Percentiles rank a stretch among this genome's conserved stretches.
Evolutionary conservation across 2,113 vertebrate genomes (phyloP).

Genomic region (Rhabdornis inornatus): DNA sequence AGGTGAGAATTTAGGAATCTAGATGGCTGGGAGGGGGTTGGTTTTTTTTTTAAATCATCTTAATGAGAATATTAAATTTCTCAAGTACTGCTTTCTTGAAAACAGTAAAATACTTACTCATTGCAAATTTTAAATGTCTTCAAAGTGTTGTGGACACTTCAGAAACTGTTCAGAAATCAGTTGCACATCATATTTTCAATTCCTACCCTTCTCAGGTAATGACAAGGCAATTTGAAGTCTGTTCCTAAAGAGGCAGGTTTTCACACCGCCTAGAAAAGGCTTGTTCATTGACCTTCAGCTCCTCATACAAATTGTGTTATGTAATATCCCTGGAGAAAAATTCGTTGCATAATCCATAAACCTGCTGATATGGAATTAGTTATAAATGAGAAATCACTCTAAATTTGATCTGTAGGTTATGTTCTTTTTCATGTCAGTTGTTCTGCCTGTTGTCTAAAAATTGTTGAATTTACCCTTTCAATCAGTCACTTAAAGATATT

Average conservation of each 20-base stretch:
- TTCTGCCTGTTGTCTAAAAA: background rate
- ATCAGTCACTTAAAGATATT: background rate
- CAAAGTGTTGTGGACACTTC: background rate
- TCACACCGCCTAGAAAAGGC: background rate
- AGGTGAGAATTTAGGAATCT: constrained; percentile 77
- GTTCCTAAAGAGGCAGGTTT: background rate
- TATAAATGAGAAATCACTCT: background rate
- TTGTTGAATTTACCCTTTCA: background rate
- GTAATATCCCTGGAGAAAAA: background rate
- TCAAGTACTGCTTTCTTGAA: background rate
- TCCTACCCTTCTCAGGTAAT: background rate
- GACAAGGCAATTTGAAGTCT: background rate
- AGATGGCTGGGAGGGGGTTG: background rate
- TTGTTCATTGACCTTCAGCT: background rate
- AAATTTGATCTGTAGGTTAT: background rate
- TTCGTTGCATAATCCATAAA: background rate
- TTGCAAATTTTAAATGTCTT: background rate
- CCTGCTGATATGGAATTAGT: background rate
- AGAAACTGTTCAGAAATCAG: background rate
- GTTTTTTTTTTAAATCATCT: background rate
- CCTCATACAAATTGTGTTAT: background rate
- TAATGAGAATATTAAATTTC: background rate
- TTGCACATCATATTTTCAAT: background rate
- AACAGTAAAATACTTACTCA: background rate
- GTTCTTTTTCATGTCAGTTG: background rate